Conservation (phyloP, 2,888 invertebrate genomes). For the Polylopha cassiicola region DNA sequence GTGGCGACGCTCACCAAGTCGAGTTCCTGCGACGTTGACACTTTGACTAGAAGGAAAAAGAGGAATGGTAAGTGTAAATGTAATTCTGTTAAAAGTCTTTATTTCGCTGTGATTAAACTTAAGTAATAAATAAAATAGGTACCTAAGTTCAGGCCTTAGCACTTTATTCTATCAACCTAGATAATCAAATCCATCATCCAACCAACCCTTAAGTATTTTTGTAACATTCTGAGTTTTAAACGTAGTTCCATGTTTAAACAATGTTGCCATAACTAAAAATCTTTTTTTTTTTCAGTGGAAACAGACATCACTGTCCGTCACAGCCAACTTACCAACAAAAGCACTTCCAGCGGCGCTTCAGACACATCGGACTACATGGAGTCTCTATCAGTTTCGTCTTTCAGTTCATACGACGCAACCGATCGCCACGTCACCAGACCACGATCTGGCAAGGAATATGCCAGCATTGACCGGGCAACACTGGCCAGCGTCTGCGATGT, state of each 20-base stretch:
- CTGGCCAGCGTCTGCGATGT: conserved; percentile 40
- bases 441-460: conserved; percentile 67
- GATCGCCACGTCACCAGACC: conserved; percentile 66
- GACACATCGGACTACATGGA: conserved; percentile 87
- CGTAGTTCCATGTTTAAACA: too few relatives aligned
- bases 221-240: too few relatives aligned
- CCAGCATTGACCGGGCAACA: conserved; percentile 57
- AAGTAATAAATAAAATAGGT: too few relatives aligned
- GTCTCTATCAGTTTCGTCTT: conserved; percentile 82
- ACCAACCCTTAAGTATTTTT: too few relatives aligned
- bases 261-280: not conserved
- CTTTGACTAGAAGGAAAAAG: conserved; percentile 74
- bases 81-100: not conserved
- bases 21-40: conserved; percentile 80
- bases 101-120: too few relatives aligned
- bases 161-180: too few relatives aligned
- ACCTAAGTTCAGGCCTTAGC: too few relatives aligned
- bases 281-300: conserved; percentile 49
- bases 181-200: too few relatives aligned
- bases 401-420: conserved; percentile 80
- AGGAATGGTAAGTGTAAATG: conserved; percentile 47
- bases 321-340: conserved; percentile 78
- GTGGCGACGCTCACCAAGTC: conserved; percentile 78
- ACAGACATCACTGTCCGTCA: conserved; percentile 67
- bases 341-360: conserved; percentile 83